phyloP scores from a whole-genome alignment of 2,888 invertebrate genomes.

The Spisula subtruncata region DNA sequence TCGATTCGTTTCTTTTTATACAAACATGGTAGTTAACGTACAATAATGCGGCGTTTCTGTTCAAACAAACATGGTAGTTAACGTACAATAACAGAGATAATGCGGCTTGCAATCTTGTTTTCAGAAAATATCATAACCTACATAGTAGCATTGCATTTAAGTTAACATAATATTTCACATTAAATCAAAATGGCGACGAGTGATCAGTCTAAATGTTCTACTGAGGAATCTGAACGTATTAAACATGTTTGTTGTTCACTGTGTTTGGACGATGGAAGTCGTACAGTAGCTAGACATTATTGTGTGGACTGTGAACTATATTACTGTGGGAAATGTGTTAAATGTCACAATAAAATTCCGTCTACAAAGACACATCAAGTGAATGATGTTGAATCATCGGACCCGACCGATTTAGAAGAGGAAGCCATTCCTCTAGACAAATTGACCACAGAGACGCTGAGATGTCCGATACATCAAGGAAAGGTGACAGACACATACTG shows the following conservation, averaged over 20 bases:
- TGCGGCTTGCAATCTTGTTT: too few species aligned
- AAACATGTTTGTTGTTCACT: not conserved
- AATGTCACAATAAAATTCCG: not conserved
- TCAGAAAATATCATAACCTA: too few species aligned
- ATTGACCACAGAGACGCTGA: not conserved
- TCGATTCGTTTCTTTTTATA: too few species aligned
- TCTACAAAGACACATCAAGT: not conserved
- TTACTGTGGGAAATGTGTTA: constrained; percentile 12
- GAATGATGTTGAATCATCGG: not conserved
- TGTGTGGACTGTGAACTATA: constrained; percentile 17
- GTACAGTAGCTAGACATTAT: not conserved
- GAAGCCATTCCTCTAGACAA: not conserved
- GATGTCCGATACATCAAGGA: not conserved
- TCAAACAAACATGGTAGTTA: too few species aligned
- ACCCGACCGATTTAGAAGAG: not conserved
- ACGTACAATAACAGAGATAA: too few species aligned
- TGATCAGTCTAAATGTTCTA: not conserved
- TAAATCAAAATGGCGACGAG: constrained; percentile 30
- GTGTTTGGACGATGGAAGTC: not conserved
- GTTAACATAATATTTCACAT: not conserved
- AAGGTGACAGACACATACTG: not conserved
- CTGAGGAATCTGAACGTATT: not conserved
- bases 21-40: too few species aligned
- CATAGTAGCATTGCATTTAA: too few species aligned
- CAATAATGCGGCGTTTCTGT: too few species aligned